These are phyloP conservation scores for Esox lucius DNA, from an alignment of 2,797 vertebrate genomes.

Conservation along the genomic window DNA sequence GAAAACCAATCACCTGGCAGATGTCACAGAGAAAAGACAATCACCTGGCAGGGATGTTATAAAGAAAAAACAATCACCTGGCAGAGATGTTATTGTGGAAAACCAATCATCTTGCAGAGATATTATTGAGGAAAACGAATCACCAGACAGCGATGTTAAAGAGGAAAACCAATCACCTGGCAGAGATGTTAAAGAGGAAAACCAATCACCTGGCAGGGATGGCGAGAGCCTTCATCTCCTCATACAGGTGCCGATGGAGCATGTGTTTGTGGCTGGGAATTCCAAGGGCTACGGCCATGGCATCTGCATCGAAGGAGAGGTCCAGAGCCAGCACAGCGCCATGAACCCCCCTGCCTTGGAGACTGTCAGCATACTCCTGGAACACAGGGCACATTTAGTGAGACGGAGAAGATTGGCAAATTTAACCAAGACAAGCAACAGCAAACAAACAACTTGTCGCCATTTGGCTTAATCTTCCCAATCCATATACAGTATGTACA, in stretches of 20 bases:
- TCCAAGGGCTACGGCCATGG: constrained; percentile 79
- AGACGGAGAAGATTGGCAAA: background rate
- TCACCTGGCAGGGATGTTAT: too few species aligned
- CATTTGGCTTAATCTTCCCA: background rate
- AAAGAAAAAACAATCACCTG: too few species aligned
- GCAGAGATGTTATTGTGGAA: too few species aligned
- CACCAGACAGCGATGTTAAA: too few species aligned
- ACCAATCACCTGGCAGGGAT: constrained; percentile 65
- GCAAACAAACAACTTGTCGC: background rate
- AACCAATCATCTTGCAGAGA: background rate
- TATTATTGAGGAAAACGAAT: too few species aligned
- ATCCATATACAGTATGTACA: background rate
- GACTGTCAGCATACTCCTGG: constrained; percentile 82
- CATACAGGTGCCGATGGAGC: constrained; percentile 79
- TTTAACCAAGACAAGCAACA: background rate
- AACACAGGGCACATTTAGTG: constrained; percentile 2
- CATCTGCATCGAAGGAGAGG: constrained; percentile 81
- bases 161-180: background rate
- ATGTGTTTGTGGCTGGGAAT: constrained; percentile 82
- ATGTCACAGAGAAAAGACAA: too few species aligned
- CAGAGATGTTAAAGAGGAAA: background rate
- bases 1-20: too few species aligned
- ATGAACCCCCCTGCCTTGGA: constrained; percentile 83
- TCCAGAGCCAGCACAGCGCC: constrained; percentile 82
- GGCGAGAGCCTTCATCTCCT: constrained; percentile 79